These are phyloP conservation scores for Peromyscus eremicus DNA, from an alignment of 2,797 vertebrate species.

Conservation along the genomic window DNA sequence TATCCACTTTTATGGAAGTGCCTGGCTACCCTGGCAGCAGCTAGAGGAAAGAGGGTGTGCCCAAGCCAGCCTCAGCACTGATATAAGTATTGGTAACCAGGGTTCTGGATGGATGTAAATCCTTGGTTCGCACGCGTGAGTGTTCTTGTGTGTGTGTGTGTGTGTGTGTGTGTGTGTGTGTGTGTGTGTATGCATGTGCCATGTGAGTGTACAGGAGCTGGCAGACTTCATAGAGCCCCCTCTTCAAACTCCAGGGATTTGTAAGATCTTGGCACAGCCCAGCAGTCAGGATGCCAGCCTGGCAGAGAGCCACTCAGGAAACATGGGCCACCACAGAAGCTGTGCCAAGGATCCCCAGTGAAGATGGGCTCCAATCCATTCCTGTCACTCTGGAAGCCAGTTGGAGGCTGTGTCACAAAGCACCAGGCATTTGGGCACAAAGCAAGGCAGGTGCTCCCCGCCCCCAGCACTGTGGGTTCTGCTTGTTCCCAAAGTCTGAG, in stretches of 20 bases:
- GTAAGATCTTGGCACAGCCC: conserved; percentile 58
- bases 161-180: no score
- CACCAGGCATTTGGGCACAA: background rate
- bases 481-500: background rate
- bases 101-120: background rate
- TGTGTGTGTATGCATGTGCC: rapidly evolving
- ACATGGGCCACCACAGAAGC: conserved; percentile 9
- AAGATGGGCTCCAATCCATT: background rate
- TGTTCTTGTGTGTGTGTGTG: no score
- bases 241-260: conserved; percentile 3
- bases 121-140: background rate
- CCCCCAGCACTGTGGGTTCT: background rate
- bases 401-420: conserved; percentile 36
- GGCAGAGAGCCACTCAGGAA: conserved; percentile 54
- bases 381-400: conserved; percentile 46
- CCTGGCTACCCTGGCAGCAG: background rate
- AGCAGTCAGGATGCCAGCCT: conserved; percentile 41
- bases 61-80: background rate
- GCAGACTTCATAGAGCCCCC: background rate
- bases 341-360: conserved; percentile 9
- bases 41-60: background rate
- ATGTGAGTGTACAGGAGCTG: background rate
- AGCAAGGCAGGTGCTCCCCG: background rate
- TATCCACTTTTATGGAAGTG: background rate
- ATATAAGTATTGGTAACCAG: rapidly evolving